Percentiles rank a stretch among this genome's conserved stretches.
These are phyloP conservation scores for Drosophila prosaltans DNA, from an alignment of 1,140 invertebrate genomes.

Conservation along the genomic window DNA sequence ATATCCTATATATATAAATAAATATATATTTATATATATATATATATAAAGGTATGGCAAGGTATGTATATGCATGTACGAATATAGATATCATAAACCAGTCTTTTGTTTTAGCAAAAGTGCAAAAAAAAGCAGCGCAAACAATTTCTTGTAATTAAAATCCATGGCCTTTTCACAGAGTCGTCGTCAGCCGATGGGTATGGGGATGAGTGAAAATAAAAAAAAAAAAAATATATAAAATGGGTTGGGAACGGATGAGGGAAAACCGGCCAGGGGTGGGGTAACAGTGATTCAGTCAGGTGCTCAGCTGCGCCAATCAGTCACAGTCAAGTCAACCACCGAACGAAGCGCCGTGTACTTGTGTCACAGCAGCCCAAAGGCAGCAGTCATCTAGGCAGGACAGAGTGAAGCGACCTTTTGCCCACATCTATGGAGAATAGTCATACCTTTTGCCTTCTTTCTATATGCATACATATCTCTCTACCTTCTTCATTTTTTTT, in stretches of 20 bases:
- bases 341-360: conserved; percentile 63
- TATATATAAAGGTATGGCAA: background rate
- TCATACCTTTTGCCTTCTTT: conserved; percentile 23
- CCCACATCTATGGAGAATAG: conserved; percentile 9
- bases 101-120: conserved; percentile 48
- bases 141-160: conserved; percentile 81
- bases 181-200: conserved; percentile 18
- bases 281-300: conserved; percentile 64
- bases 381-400: conserved; percentile 10
- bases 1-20: background rate
- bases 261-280: no score
- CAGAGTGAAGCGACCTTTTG: conserved; percentile 14
- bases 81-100: conserved; percentile 31
- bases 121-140: conserved; percentile 53
- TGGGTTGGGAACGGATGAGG: no score
- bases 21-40: background rate
- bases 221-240: background rate
- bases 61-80: background rate
- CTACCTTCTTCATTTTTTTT: conserved; percentile 33
- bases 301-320: conserved; percentile 78
- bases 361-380: conserved; percentile 47
- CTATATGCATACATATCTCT: conserved; percentile 2
- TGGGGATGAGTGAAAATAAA: no score
- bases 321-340: conserved; percentile 76
- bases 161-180: conserved; percentile 73